These are phyloP conservation scores for Xylota sylvarum DNA, from an alignment of 2,888 invertebrate genomes.

Conservation along the genomic window DNA sequence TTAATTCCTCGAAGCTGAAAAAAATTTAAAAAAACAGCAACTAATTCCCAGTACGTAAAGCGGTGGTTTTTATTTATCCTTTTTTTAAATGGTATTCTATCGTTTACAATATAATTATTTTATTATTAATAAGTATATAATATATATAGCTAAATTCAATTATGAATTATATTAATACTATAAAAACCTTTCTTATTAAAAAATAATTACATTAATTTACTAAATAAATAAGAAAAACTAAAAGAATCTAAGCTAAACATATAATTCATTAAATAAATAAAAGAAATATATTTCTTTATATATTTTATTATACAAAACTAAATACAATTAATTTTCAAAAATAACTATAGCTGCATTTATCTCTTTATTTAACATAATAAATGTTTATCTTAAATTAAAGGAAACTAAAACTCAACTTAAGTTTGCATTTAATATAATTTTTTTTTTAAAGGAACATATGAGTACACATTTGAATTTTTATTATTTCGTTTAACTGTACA, in stretches of 20 bases:
- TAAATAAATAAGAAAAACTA: slow-evolving; percentile 60
- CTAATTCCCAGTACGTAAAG: slow-evolving; percentile 82
- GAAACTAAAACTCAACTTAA: slow-evolving; percentile 38
- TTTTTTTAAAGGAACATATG: slow-evolving; percentile 69
- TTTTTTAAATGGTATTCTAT: slow-evolving; percentile 70
- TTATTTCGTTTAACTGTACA: slow-evolving; percentile 66
- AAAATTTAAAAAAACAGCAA: slow-evolving; percentile 2
- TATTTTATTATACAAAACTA: slow-evolving; percentile 59
- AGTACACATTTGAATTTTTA: slow-evolving; percentile 58
- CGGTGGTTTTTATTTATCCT: slow-evolving; percentile 84
- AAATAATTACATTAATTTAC: slow-evolving; percentile 56
- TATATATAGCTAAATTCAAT: slow-evolving; percentile 70
- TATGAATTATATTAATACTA: slow-evolving; percentile 69
- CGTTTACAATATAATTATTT: slow-evolving; percentile 72
- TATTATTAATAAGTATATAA: slow-evolving; percentile 64
- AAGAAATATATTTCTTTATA: slow-evolving; percentile 30
- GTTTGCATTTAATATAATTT: slow-evolving; percentile 13
- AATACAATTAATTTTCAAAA: slow-evolving; percentile 23
- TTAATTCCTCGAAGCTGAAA: neutral
- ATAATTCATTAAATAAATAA: slow-evolving; percentile 46
- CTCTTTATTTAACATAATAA: slow-evolving; percentile 42
- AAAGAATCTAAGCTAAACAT: slow-evolving; percentile 22
- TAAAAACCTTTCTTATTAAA: slow-evolving; percentile 52
- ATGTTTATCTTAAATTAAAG: slow-evolving; percentile 12
- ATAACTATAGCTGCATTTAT: slow-evolving; percentile 34